These are phyloP conservation scores for Diplolepis rosae DNA, from an alignment of 2,888 invertebrate species.

Conservation along the genomic window DNA sequence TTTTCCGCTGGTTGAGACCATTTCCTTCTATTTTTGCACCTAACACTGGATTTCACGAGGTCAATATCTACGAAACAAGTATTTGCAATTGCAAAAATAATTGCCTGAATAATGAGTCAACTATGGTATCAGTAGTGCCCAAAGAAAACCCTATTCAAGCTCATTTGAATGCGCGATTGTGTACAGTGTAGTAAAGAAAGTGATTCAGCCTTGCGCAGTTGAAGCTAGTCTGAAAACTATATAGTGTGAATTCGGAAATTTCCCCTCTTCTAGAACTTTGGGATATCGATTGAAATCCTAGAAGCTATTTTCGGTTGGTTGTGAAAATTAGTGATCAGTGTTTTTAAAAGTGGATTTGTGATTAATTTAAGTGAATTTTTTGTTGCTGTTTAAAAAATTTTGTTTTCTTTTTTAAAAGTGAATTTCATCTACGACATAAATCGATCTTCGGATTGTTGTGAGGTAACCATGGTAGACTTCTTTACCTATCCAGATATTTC, in stretches of 20 bases:
- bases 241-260: background rate
- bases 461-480: conserved; percentile 66
- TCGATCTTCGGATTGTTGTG: background rate
- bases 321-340: conserved; percentile 9
- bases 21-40: conserved; percentile 3
- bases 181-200: background rate
- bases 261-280: background rate
- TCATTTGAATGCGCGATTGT: background rate
- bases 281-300: background rate
- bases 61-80: background rate
- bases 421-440: background rate
- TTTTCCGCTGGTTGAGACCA: background rate
- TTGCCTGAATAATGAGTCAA: background rate
- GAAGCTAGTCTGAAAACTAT: background rate
- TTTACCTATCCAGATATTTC: conserved; percentile 67
- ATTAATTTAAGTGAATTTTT: conserved; percentile 14
- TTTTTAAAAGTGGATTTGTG: background rate
- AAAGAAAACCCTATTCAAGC: background rate
- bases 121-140: background rate
- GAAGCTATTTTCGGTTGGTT: background rate
- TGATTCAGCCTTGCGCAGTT: conserved; percentile 2
- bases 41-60: background rate
- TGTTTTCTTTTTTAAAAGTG: too few species aligned
- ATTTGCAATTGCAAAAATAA: background rate
- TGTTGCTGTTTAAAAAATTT: too few species aligned